A percentile compares a stretch with the other conserved stretches of the same genome.
Evolutionary conservation across 1,140 invertebrate genomes (phyloP).

Genomic region (Pseudoatta argentina): DNA sequence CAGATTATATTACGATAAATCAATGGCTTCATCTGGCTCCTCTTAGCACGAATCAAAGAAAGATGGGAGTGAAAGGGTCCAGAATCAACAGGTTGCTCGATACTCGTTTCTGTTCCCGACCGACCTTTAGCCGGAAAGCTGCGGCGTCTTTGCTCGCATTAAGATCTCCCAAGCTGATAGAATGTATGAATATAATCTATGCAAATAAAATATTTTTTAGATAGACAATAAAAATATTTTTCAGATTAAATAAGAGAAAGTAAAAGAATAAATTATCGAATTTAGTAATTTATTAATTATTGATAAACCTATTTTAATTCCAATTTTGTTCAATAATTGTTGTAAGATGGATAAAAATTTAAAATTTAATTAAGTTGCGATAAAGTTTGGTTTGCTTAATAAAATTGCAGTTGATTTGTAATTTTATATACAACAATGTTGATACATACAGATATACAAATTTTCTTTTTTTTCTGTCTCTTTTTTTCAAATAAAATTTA

Average conservation of each 20-base stretch:
- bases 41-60: constrained; percentile 9
- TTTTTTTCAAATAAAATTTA: neutral
- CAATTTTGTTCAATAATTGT: no score
- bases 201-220: neutral
- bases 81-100: constrained; percentile 76
- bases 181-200: constrained; percentile 16
- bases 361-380: neutral
- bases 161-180: constrained; percentile 57
- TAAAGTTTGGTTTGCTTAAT: neutral
- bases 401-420: neutral
- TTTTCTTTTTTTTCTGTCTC: neutral
- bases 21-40: constrained; percentile 11
- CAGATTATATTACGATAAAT: constrained; percentile 29
- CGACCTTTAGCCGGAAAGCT: constrained; percentile 71
- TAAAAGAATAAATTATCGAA: neutral
- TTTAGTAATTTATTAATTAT: neutral
- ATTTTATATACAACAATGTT: neutral
- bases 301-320: neutral
- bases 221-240: neutral
- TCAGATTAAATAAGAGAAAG: neutral
- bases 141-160: constrained; percentile 67
- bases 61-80: constrained; percentile 72
- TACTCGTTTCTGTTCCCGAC: constrained; percentile 60
- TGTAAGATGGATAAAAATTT: neutral
- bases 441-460: neutral